Evolutionary conservation across 37 sponge, comb jelly and placozoan genomes (phyloP), one percentile per base, ranked within the genome.

Genomic region (Spongilla lacustris): DNA sequence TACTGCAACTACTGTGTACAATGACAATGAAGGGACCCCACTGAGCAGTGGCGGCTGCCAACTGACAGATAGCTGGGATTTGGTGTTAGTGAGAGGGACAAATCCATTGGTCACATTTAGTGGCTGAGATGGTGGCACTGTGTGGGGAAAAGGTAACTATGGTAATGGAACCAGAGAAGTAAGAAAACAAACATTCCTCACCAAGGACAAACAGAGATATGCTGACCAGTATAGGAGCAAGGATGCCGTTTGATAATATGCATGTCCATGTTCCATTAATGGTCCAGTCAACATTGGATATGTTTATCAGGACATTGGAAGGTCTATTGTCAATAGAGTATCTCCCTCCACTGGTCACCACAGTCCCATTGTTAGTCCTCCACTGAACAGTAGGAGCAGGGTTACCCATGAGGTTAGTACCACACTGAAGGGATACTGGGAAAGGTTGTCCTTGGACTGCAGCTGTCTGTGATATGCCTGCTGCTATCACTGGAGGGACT

Each of bases 191-290:
- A 46, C 8, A 46, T n/a, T 46, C 46, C 46, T 46, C 8, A 46
- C 46, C 46, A 46, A 46, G 46, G 8, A 46, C 46, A 46, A 46
- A 46, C 8, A 46, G 8, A 10, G 46, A 46, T 46, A 46, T 46
- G 46, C 8, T 46, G 8, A 46, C 46, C 46, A 46, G 8, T 46
- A 46, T 4, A 8, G 46, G 8, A 46, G 46, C 4, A 46, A 46
- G 46, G 4, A 46, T 46, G 4, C 46, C 46, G 8, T 46, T 46
- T 4, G 46, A 46, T 46, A 76, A 4, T 25, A 36, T 76, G 35
- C 85, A 84, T 0, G 9, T 76, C 85, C 85, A 84, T 8, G 30
- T 67, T 19, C 85, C 85, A 3, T 68, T 33, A 68, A 69, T 77
- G 5, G 21, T 41, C 77, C 28, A 24, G 17, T 9, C n/a, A 13